Base-by-base conservation (phyloP, 2,888 invertebrate genomes). In the Tipula confusa region DNA sequence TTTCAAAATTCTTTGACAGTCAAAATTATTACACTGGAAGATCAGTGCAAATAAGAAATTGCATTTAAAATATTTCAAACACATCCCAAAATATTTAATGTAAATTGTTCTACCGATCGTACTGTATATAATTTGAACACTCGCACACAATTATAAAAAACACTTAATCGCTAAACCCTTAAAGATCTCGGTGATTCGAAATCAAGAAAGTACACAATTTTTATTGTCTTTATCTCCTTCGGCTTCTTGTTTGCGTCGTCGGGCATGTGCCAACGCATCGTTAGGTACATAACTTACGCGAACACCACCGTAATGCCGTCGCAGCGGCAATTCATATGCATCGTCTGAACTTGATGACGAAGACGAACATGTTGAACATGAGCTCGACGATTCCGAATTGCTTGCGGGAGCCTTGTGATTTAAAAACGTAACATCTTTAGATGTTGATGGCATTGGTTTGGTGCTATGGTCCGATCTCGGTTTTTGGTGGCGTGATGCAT, bases 281-380 rank as follows among this genome's bases (percentile, higher is more conserved):
- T 97, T 97, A 86, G 97, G 97, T 84, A 97, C 97, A 90, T 97
- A 97, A 0, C 97, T 96, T 86, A 97, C 96, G 85, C 97, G 90
- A 13, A 97, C 96, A n/a, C 97, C 97, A 18, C 96, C 96, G 87
- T 96, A 96, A 36, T 95, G 95, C 84, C 95, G 91, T 85, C 96
- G 91, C 5, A 96, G 94, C 1, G 96, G 96, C 86, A 97, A 90
- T 83, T 95, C 94, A 88, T 97, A 97, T 83, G 96, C 95, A 86
- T 95, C 94, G 85, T 96, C 95, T 85, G 96, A 97, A 85, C 96
- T 95, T 2, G 95, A 95, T 29, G 96, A 95, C 86, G 94, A 94
- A 2, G 93, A 93, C 0, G 96, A 97, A 86, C 97, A 97, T 13
- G 97, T 97, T 15, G 97, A 97, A 88, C 97, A 97, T 87, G 95